A percentile compares a stretch with the other conserved stretches of the same genome.
Evolutionary conservation across 2,888 invertebrate species (phyloP).

Genomic region (Meliscaeva auricollis): DNA sequence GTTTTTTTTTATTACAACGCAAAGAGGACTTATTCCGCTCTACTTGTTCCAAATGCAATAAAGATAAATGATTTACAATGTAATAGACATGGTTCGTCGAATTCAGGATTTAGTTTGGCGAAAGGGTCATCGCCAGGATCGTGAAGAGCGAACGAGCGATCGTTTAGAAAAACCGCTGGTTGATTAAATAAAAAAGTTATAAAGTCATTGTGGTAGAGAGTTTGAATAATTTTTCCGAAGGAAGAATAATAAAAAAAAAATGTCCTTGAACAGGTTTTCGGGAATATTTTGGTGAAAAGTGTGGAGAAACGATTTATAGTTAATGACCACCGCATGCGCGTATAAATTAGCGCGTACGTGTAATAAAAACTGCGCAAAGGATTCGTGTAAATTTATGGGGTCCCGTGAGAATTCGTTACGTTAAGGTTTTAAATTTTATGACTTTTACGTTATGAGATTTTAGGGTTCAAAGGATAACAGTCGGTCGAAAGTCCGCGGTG

Average conservation of each 20-base stretch:
- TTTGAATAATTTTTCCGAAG: background rate
- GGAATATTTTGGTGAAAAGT: no score
- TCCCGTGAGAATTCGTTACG: constrained; percentile 72
- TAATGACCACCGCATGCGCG: constrained; percentile 66
- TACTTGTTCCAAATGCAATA: constrained; percentile 63
- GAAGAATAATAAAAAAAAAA: background rate
- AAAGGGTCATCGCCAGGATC: constrained; percentile 46
- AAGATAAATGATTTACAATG: constrained; percentile 75
- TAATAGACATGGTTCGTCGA: constrained; percentile 52
- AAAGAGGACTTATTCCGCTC: constrained; percentile 58
- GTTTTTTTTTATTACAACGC: background rate
- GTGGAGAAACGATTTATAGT: constrained; percentile 63
- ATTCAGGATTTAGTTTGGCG: constrained; percentile 16
- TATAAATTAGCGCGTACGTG: constrained; percentile 43
- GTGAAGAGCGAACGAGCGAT: background rate
- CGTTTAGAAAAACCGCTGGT: constrained; percentile 55
- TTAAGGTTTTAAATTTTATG: constrained; percentile 61
- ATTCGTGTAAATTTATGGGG: constrained; percentile 64
- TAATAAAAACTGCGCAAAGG: constrained; percentile 66
- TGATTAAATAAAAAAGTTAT: constrained; percentile 74
- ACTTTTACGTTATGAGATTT: constrained; percentile 46
- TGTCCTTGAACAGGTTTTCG: constrained; percentile 53
- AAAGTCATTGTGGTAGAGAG: constrained; percentile 68
- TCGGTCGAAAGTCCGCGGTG: constrained; percentile 38
- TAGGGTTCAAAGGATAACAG: constrained; percentile 61